A percentile compares a stretch with the other conserved stretches of the same genome.
These are phyloP conservation scores for Enteromius radiatus DNA, from an alignment of 2,797 vertebrate species.

Conservation along the genomic window DNA sequence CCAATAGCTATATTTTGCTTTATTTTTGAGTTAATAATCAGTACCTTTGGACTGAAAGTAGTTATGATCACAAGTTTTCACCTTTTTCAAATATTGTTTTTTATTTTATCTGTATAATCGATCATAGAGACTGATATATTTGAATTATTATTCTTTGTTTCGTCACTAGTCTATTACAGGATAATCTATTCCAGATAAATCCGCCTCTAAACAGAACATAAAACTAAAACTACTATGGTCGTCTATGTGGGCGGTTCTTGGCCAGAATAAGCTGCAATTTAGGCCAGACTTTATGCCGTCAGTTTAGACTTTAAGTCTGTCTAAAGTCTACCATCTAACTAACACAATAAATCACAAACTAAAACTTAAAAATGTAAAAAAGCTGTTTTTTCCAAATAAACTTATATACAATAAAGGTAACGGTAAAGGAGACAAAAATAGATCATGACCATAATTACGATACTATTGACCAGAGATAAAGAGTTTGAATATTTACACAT, in stretches of 20 bases:
- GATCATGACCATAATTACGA: not conserved
- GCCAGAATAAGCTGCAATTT: conserved; percentile 30
- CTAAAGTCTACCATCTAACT: not conserved
- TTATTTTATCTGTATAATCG: not conserved
- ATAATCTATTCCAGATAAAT: conserved; percentile 32
- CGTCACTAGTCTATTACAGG: not conserved
- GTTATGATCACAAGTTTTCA: not conserved
- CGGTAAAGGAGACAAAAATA: too few species aligned
- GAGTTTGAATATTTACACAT: not conserved
- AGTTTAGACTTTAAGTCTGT: conserved; percentile 9
- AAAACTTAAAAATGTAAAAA: too few species aligned
- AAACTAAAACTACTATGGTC: conserved; percentile 30
- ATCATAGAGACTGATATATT: not conserved
- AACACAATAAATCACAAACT: too few species aligned
- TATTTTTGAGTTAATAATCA: not conserved
- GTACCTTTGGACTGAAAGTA: not conserved
- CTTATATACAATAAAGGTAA: too few species aligned
- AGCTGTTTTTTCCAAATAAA: too few species aligned
- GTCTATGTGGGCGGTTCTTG: conserved; percentile 32
- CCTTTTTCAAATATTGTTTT: not conserved
- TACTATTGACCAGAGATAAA: not conserved
- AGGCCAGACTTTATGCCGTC: conserved; percentile 28
- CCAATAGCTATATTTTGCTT: not conserved
- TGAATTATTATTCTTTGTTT: not conserved
- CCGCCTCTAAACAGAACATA: conserved; percentile 14